Base-by-base conservation (phyloP, 2,113 vertebrate species). In the Illadopsis cleaveri region DNA sequence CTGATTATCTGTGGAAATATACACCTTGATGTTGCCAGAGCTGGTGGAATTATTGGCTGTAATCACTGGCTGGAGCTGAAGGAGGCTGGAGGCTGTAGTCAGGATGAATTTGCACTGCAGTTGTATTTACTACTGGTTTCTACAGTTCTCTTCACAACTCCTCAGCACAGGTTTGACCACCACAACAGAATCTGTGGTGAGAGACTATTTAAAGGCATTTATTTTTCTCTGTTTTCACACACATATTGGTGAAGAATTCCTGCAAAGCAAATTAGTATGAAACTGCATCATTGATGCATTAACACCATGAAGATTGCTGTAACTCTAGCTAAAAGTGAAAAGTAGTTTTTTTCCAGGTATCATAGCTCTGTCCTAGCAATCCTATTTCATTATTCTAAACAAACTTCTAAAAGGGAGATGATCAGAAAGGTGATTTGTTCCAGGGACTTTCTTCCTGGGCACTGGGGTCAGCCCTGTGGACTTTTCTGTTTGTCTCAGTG, bases 381-480 rank as follows among this genome's bases (percentile, higher is more conserved):
- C 23, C 70, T 79, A 8, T 20, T 73, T 45, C 47, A 56, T 62
- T 57, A 45, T 24, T 44, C 60, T 44, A 5, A 58, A 19, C 40
- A 60, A 90, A 30, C 23, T 54, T 38, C 15, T 11, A 15, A 45
- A 24, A 60, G 25, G 22, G 53, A 79, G 27, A 5, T 77, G 62
- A 60, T 53, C 66, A 80, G 60, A 50, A 42, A 61, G 62, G 9
- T 7, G 24, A 2, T 27, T 9, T 82, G 50, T 48, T 60, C 60
- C 40, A 7, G 71, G 30, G 24, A 0, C 9, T 54, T 4, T 0
- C 15, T n/a, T 61, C 24, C 25, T 0, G 1, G 12, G 53, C 21
- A 0, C 45, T 40, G 38, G 15, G 40, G 30, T 60, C 68, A 83
- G 38, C 28, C 47, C 51, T 2, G 5, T 15, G 76, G 30, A 14